Base-by-base conservation (phyloP, 1,140 invertebrate species). In the Ylistrum balloti region DNA sequence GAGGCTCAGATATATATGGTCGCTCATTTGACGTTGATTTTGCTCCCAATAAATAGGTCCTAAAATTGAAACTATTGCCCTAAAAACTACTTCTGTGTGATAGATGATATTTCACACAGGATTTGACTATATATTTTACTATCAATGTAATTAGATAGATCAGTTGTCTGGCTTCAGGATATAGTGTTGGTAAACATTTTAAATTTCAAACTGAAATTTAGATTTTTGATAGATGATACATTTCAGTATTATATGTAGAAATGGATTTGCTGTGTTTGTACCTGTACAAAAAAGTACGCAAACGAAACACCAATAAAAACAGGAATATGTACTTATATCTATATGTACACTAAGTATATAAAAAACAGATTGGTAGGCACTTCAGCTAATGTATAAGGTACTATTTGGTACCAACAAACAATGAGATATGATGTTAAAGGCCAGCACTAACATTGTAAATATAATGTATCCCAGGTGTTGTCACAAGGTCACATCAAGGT, bases 401-500 rank as follows among this genome's bases (percentile, higher is more conserved):
- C 56, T 74, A 7, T 74, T 74, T 74, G 56, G 13, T 45, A 17
- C 35, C 35, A 38, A 38, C 41, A 45, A 45, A 45, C 41, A 45
- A 74, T 28, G 56, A 28, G 56, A 74, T n/a, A 17, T 38, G 13
- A 38, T 38, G 35, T 15, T 11, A 74, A 74, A 74, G 9, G 2
- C 3, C 11, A 28, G n/a, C 28, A 74, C 17, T 20, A 17, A 28
- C 28, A 74, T 74, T 74, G 56, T 74, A 74, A 74, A 74, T 74
- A 74, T 74, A 22, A 74, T 74, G 56, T 74, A 74, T 17, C 56
- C 22, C n/a, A 74, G 56, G 5, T 74, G 22, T n/a, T 74, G 22
- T 74, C 56, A 74, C 56, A 74, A 74, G 56, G 56, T 74, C 56
- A 74, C 56, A 7, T 22, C 56, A 74, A 74, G 56, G 56, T n/a